Evolutionary conservation across 2,113 vertebrate species (phyloP).

Genomic region (Paradoxurus hermaphroditus): DNA sequence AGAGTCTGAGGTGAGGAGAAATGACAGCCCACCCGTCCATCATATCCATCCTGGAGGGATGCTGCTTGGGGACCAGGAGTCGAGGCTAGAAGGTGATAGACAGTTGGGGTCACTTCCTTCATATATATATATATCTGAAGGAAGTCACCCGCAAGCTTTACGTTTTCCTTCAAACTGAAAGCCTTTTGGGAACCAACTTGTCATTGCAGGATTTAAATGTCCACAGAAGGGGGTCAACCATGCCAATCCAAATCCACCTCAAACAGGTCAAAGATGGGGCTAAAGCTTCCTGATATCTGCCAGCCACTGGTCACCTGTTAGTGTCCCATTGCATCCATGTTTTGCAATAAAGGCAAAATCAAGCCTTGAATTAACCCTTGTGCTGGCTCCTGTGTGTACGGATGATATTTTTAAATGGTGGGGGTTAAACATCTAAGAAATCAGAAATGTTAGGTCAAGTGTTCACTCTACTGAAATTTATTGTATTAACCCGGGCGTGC

Average conservation of each 20-base stretch:
- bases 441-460: background rate
- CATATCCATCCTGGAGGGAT: background rate
- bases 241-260: background rate
- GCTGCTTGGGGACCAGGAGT: background rate
- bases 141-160: background rate
- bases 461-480: constrained; percentile 1
- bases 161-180: background rate
- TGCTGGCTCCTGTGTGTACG: background rate
- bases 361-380: background rate
- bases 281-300: background rate
- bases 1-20: background rate
- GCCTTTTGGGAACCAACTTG: background rate
- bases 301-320: background rate
- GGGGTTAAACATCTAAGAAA: background rate
- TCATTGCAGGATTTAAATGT: background rate
- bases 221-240: background rate
- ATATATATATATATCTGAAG: background rate
- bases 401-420: background rate
- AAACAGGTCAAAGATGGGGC: background rate
- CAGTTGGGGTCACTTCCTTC: background rate
- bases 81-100: background rate
- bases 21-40: too few species aligned
- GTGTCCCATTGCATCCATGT: background rate
- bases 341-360: background rate
- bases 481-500: background rate